Evolutionary conservation across 2,888 invertebrate species (phyloP).

Genomic region (Synanthedon vespiformis): DNA sequence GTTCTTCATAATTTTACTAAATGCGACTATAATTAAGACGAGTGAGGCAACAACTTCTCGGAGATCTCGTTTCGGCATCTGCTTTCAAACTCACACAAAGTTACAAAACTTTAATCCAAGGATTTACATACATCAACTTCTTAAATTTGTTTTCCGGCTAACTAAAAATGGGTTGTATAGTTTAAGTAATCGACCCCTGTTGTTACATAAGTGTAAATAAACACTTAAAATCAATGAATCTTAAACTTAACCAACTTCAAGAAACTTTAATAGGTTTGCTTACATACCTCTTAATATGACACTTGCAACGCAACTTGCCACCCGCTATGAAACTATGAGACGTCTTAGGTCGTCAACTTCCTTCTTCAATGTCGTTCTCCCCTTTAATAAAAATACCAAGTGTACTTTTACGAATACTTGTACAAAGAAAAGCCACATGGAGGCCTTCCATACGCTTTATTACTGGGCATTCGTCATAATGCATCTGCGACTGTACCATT

Average conservation of each 20-base stretch:
- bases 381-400: no score
- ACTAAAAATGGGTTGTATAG: no score
- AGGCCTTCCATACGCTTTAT: slow-evolving; percentile 3
- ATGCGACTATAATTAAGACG: neutral
- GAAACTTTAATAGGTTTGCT: no score
- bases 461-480: slow-evolving; percentile 8
- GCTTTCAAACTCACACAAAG: neutral
- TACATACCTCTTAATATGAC: no score
- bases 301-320: neutral
- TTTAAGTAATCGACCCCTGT: no score
- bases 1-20: no score
- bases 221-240: no score
- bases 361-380: neutral
- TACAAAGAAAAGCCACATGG: neutral
- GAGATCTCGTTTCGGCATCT: neutral
- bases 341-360: neutral
- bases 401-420: no score
- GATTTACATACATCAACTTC: neutral
- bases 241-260: no score
- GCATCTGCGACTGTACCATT: slow-evolving; percentile 6
- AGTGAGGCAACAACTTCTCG: neutral
- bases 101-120: neutral
- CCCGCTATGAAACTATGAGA: neutral
- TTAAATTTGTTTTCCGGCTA: no score
- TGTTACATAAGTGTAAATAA: no score